Evolutionary conservation across 2,113 vertebrate species (phyloP), one percentile per base, ranked within the genome.

Genomic region (Saccopteryx leptura): DNA sequence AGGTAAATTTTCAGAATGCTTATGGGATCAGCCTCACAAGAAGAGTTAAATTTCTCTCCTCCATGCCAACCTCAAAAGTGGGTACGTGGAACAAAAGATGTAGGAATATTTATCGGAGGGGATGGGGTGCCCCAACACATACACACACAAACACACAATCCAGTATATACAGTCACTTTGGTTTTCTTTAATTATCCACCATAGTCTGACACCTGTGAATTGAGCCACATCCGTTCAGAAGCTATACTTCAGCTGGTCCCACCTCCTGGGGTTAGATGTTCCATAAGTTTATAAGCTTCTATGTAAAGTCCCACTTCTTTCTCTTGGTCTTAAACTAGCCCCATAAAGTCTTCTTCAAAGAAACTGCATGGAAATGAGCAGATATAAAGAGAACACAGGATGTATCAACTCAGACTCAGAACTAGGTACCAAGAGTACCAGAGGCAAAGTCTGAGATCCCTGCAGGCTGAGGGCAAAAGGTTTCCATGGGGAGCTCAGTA

Each of bases 251-350:
- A 33, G 50, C 56, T 18, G 66, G 46, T 33, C 88, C 63, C 84
- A 39, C n/a, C 54, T 94, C 93, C 88, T 11, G 68, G 52, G 26
- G 46, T 68, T 52, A 54, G 52, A n/a, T 19, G 24, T 39, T 54
- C 91, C 21, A 2, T 52, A 81, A 39, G 74, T 91, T 95, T 68
- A 79, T 72, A 87, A 31, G 83, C 65, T 46, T 91, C 68, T 0
- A 0, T 88, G 39, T 69, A 58, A 94, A 88, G 82, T 86, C 2
- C 1, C 9, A 28, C 82, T 79, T 72, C 71, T 78, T 83, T 81
- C 78, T 95, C 65, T 81, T 50, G 13, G 17, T 82, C 85, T 93
- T 97, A 74, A 95, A 90, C 79, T 81, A n/a, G 69, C 58, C 82
- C 65, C 46, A 12, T 71, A 60, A 94, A 94, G 60, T 63, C 91